Percentiles rank a stretch among this genome's conserved stretches.
These are phyloP conservation scores for Rhagophthalmus giganteus DNA, from an alignment of 2,888 invertebrate species.

Conservation along the genomic window DNA sequence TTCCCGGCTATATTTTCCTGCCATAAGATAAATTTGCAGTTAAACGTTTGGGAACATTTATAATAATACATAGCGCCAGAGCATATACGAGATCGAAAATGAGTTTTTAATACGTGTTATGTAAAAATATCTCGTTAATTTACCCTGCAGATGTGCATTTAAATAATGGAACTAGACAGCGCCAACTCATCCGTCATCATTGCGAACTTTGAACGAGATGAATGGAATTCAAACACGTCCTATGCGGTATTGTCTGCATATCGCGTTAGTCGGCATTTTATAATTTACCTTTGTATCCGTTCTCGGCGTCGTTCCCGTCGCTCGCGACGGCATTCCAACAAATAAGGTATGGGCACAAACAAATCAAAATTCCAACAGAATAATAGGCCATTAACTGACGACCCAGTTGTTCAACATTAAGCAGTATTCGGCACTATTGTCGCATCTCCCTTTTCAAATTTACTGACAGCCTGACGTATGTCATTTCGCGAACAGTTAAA, in stretches of 20 bases:
- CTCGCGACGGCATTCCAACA: conserved; percentile 25
- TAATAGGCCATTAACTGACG: conserved; percentile 38
- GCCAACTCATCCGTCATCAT: conserved; percentile 19
- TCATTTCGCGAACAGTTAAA: conserved; percentile 11
- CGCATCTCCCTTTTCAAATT: conserved; percentile 17
- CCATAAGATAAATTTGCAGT: not conserved
- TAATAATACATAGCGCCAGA: too few species aligned
- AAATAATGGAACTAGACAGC: conserved; percentile 22
- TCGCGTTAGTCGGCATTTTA: conserved; percentile 36
- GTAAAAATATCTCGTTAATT: conserved; percentile 19
- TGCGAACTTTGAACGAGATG: conserved; percentile 18
- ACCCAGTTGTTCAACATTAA: conserved; percentile 27
- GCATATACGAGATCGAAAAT: too few species aligned
- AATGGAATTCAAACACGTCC: conserved; percentile 30
- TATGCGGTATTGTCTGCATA: conserved; percentile 25
- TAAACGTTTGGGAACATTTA: too few species aligned
- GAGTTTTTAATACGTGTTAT: conserved; percentile 1
- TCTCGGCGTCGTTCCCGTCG: conserved; percentile 23
- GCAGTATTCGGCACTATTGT: conserved; percentile 30
- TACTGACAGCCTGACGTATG: conserved; percentile 20
- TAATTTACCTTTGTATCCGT: conserved; percentile 40
- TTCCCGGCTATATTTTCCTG: conserved; percentile 18
- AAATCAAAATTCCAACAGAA: conserved; percentile 37
- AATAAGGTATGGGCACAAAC: conserved; percentile 38
- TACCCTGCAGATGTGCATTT: conserved; percentile 21